Conservation (phyloP, 2,113 vertebrate genomes). For the Blennius ocellaris region DNA sequence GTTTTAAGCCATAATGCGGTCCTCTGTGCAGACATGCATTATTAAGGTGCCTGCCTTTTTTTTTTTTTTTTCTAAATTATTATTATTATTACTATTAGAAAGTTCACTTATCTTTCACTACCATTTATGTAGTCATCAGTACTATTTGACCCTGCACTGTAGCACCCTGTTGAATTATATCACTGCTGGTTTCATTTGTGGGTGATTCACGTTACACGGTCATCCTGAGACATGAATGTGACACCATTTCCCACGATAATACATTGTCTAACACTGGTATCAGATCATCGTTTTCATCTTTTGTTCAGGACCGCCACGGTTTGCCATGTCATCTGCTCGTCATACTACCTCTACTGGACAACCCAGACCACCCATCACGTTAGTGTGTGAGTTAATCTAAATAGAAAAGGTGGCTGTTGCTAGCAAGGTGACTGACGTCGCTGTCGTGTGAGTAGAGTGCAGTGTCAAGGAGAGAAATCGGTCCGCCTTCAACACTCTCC, state of each 20-base stretch:
- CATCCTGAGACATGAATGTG: constrained; percentile 78
- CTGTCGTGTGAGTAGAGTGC: constrained; percentile 44
- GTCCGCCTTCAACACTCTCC: constrained; percentile 80
- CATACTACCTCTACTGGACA: neutral
- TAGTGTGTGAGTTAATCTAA: constrained; percentile 35
- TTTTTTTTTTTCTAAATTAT: too few relatives aligned
- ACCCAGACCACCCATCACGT: constrained; percentile 20
- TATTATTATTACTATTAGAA: constrained; percentile 26
- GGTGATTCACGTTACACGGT: constrained; percentile 65
- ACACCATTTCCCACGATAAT: constrained; percentile 66
- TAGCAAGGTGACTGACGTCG: constrained; percentile 38
- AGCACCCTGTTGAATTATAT: constrained; percentile 76
- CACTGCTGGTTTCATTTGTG: constrained; percentile 79
- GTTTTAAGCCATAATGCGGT: constrained; percentile 49
- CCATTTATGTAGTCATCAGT: constrained; percentile 3
- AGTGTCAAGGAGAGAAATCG: constrained; percentile 23
- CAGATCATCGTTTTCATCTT: neutral
- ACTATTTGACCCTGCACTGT: constrained; percentile 61
- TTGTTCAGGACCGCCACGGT: neutral
- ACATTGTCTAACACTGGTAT: constrained; percentile 30
- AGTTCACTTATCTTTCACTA: constrained; percentile 15
- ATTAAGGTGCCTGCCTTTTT: constrained; percentile 26
- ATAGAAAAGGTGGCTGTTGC: constrained; percentile 44
- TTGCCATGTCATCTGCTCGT: neutral
- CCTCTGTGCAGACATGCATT: constrained; percentile 33